phyloP scores from a whole-genome alignment of 2,113 vertebrate species.

The Neotoma lepida region DNA sequence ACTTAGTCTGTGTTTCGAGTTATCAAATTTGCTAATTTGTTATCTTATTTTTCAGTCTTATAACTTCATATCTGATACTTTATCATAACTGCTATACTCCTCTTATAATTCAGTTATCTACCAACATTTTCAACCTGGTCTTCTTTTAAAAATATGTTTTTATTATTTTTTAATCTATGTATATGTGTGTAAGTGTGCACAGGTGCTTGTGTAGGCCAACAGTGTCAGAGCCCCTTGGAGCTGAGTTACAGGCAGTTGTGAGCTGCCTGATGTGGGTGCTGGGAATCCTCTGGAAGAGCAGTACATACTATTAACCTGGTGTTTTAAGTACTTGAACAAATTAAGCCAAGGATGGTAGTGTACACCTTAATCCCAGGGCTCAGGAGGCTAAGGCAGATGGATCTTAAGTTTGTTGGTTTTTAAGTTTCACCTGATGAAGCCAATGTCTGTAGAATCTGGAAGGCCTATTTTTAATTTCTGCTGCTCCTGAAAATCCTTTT shows the following conservation, averaged over 20 bases:
- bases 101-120: slow-evolving; percentile 13
- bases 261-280: too few species aligned
- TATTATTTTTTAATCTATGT: too few species aligned
- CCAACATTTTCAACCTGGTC: not conserved
- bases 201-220: too few species aligned
- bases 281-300: too few species aligned
- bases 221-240: too few species aligned
- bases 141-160: not conserved
- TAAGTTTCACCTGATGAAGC: slow-evolving; percentile 5
- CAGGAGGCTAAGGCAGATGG: not conserved
- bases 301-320: not conserved
- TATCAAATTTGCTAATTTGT: not conserved
- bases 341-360: not conserved
- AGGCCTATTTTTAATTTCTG: slow-evolving; percentile 31
- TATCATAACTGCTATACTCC: not conserved
- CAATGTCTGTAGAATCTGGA: not conserved
- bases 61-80: slow-evolving; percentile 21
- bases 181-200: too few species aligned
- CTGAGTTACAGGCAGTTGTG: too few species aligned
- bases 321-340: slow-evolving; percentile 23
- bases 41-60: slow-evolving; percentile 45
- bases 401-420: not conserved
- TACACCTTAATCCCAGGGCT: not conserved
- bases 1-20: not conserved
- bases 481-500: slow-evolving; percentile 9